Conservation (phyloP, 2,888 invertebrate species). For the Perizoma flavofasciatum region DNA sequence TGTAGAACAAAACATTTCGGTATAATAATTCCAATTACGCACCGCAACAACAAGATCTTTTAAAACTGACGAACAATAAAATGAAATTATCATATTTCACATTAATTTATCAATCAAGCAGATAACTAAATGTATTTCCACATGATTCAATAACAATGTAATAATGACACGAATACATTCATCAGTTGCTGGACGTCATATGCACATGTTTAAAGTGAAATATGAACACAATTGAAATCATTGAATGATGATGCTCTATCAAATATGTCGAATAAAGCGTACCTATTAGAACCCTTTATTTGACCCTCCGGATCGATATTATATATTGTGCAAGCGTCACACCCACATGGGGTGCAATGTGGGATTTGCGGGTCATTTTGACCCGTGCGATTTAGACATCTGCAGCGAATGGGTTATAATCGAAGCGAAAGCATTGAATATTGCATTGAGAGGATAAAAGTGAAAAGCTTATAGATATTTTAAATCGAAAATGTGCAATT, state of each 20-base stretch:
- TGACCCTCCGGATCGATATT: constrained; percentile 54
- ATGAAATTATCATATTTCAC: neutral
- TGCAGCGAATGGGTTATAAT: constrained; percentile 34
- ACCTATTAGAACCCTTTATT: constrained; percentile 53
- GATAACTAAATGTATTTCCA: constrained; percentile 1
- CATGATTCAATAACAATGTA: constrained; percentile 1
- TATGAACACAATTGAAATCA: constrained; percentile 40
- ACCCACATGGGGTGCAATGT: constrained; percentile 48
- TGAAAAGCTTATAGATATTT: constrained; percentile 20
- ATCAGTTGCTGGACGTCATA: constrained; percentile 38
- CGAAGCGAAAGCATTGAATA: constrained; percentile 20
- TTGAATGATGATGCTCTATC: constrained; percentile 48
- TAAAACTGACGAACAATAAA: neutral
- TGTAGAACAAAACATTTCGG: neutral
- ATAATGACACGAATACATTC: constrained; percentile 29
- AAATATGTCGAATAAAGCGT: constrained; percentile 49
- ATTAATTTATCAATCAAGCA: neutral
- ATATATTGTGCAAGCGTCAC: constrained; percentile 44
- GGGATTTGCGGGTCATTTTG: constrained; percentile 46
- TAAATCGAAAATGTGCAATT: constrained; percentile 29
- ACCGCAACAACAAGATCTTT: too few species aligned
- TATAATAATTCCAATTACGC: too few species aligned
- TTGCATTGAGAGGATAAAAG: constrained; percentile 28
- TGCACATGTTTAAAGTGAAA: constrained; percentile 37
- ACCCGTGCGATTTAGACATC: constrained; percentile 37